These are phyloP conservation scores for Phocoena phocoena DNA, from an alignment of 2,113 vertebrate genomes.

Conservation along the genomic window DNA sequence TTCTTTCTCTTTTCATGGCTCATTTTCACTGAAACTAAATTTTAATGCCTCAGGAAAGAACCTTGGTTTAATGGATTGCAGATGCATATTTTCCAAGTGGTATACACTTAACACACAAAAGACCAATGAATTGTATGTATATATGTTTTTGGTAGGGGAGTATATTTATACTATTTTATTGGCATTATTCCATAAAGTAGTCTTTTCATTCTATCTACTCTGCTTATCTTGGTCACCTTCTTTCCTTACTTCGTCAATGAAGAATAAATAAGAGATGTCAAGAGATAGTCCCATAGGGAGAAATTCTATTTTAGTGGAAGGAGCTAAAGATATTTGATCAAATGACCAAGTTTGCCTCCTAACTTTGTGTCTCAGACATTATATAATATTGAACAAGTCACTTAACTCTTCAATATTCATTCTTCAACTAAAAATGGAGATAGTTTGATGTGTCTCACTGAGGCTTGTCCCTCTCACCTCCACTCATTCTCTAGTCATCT, in stretches of 20 bases:
- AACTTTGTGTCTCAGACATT: not conserved
- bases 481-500: not conserved
- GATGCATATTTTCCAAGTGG: not conserved
- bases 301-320: not conserved
- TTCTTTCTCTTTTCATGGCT: not conserved
- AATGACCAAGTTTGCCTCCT: not conserved
- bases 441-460: not conserved
- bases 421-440: not conserved
- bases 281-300: not conserved
- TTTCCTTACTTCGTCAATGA: not conserved
- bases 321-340: not conserved
- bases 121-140: not conserved
- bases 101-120: not conserved
- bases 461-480: not conserved
- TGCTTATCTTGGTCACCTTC: not conserved
- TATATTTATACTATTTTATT: not conserved
- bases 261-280: not conserved
- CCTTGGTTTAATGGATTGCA: not conserved
- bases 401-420: not conserved
- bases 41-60: not conserved
- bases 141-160: not conserved
- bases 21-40: not conserved
- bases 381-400: not conserved
- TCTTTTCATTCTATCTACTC: not conserved
- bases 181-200: not conserved